These are phyloP conservation scores for Maccullochella peelii DNA, from an alignment of 2,113 vertebrate genomes.

Conservation along the genomic window DNA sequence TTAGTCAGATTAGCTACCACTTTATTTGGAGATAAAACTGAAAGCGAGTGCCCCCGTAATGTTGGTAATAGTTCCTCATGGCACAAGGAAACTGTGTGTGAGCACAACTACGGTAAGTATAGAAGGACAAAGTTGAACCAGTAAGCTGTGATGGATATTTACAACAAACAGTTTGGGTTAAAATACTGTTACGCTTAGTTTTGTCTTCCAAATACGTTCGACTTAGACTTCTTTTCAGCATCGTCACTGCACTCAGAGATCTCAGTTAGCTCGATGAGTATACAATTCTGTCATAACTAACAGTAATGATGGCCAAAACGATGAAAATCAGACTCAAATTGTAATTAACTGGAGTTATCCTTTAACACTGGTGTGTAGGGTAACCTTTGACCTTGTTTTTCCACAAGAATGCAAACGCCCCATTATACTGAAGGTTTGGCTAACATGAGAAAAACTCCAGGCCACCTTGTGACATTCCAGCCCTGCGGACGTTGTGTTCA, in stretches of 20 bases:
- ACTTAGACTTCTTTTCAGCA: too few species aligned
- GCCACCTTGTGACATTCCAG: constrained; percentile 15
- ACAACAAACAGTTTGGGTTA: too few species aligned
- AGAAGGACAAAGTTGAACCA: not conserved
- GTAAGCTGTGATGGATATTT: not conserved
- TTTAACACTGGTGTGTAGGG: not conserved
- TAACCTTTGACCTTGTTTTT: not conserved
- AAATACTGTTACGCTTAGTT: not conserved
- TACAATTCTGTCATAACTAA: too few species aligned
- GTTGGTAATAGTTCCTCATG: not conserved
- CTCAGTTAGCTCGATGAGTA: too few species aligned
- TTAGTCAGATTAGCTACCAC: too few species aligned
- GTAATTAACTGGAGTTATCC: not conserved
- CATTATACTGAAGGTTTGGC: not conserved
- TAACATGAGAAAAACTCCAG: constrained; percentile 30
- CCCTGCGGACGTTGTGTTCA: not conserved
- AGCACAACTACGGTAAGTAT: not conserved
- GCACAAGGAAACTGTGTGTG: not conserved
- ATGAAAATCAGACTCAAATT: too few species aligned
- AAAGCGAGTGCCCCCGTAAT: not conserved
- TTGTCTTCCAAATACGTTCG: not conserved
- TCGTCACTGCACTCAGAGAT: too few species aligned
- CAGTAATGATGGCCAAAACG: too few species aligned
- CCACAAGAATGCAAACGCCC: not conserved
- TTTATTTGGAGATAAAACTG: not conserved